Base-by-base conservation (phyloP, 2,797 vertebrate genomes). In the Garrulus glandarius region DNA sequence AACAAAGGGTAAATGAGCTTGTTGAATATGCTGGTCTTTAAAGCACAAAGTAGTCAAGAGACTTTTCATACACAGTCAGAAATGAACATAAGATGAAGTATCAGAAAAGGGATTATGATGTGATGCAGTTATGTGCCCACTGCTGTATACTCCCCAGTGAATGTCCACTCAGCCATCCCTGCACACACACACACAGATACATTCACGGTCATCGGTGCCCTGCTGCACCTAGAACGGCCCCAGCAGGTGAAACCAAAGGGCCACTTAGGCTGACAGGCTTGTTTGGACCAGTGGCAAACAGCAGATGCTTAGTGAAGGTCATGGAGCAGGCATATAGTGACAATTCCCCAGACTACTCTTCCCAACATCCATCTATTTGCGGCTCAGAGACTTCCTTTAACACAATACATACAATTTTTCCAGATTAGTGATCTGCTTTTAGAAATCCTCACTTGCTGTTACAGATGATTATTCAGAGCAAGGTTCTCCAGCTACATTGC, bases 391-490 rank as follows among this genome's bases (percentile, higher is more conserved):
- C 79, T 86, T 92, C 93, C 93, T 96, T 93, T 96, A 95, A 96
- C 95, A 97, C 75, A 93, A 95, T 87, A 95, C 67, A 82, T 60
- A 76, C 41, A 57, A 26, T 81, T 93, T 93, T 89, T 94, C 85
- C 84, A 78, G 65, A 91, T 68, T 61, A 93, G 79, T 10, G 4
- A 63, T 72, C 57, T 3, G 5, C 84, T 92, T 92, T 75, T 74
- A 74, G 77, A 92, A 95, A 93, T 71, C 83, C 75, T 95, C 95
- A 78, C 57, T 86, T 78, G 76, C 86, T 95, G 93, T 93, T 96
- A 95, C 59, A 96, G 89, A 95, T 46, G 41, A 77, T 41, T 89
- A 94, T 78, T 93, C 46, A 78, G 65, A 88, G 53, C 53, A 36
- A 68, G 72, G 79, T 43, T 91, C 79, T 92, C 43, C 85, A 81